Evolutionary conservation across 2,888 invertebrate species (phyloP).

Genomic region (Pherbina coryleti): DNA sequence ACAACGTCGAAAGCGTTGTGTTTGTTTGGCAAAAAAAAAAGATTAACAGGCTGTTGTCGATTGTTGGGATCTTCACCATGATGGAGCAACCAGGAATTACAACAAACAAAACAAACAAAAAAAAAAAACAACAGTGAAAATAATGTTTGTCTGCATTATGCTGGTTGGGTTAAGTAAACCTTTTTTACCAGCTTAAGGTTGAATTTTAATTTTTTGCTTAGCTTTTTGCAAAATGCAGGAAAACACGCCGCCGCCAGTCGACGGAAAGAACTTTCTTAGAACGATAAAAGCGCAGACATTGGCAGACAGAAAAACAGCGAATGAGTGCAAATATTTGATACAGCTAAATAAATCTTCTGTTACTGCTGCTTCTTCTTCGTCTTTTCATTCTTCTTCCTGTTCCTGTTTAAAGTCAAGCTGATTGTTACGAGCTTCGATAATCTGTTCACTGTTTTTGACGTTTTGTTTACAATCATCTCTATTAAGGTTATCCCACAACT

Average conservation of each 20-base stretch:
- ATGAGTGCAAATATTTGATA: neutral
- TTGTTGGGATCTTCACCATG: neutral
- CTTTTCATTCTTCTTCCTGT: neutral
- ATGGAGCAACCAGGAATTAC: neutral
- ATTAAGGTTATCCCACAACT: neutral
- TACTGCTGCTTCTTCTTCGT: neutral
- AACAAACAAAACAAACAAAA: neutral
- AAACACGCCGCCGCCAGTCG: neutral
- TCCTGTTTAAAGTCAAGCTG: no score
- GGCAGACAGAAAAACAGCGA: neutral
- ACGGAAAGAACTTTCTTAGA: neutral
- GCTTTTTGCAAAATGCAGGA: neutral
- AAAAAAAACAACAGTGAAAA: neutral
- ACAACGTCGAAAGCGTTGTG: neutral
- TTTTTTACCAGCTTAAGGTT: neutral
- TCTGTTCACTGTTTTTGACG: no score
- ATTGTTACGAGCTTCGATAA: no score
- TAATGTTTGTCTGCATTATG: neutral
- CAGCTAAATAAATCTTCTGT: neutral
- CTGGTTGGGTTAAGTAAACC: neutral
- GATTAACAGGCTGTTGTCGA: neutral
- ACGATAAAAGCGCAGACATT: neutral
- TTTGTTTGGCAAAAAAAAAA: constrained; percentile 5
- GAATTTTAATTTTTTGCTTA: neutral
- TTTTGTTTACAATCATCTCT: no score